phyloP scores from a whole-genome alignment of 2,797 vertebrate genomes.

The Gallinago solitaria region DNA sequence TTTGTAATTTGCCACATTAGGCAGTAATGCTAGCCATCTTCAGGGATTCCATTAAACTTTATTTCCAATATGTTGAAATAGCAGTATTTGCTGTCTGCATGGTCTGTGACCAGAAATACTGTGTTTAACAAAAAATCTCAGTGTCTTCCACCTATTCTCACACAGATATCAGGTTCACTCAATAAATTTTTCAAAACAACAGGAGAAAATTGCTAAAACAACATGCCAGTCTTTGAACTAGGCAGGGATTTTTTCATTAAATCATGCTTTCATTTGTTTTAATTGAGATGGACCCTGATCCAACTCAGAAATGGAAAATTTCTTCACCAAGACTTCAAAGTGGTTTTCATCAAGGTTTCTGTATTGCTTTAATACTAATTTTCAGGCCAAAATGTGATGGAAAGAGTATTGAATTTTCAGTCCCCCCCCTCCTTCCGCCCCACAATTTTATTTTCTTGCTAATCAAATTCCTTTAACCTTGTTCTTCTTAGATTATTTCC shows the following conservation, averaged over 20 bases:
- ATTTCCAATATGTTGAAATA: neutral
- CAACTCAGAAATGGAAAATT: neutral
- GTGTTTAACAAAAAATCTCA: neutral
- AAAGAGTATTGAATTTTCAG: neutral
- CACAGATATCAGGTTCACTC: neutral
- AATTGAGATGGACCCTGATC: neutral
- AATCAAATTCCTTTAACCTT: neutral
- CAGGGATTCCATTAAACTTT: neutral
- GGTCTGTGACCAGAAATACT: neutral
- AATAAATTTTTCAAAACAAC: neutral
- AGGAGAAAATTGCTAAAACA: neutral
- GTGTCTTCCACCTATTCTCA: neutral
- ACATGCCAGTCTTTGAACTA: neutral
- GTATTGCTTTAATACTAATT: neutral
- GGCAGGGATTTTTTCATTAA: neutral
- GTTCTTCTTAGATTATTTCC: neutral
- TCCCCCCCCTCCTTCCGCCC: no score
- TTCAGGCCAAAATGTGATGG: neutral
- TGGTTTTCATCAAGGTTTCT: neutral
- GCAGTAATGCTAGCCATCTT: neutral
- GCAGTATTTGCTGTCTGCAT: neutral
- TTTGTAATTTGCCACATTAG: neutral
- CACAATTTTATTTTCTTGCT: neutral
- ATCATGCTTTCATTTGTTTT: neutral
- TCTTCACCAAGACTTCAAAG: neutral